Percentiles rank a stretch among this genome's conserved stretches.
phyloP scores from a whole-genome alignment of 2,113 vertebrate species.

The Agelaius tricolor region DNA sequence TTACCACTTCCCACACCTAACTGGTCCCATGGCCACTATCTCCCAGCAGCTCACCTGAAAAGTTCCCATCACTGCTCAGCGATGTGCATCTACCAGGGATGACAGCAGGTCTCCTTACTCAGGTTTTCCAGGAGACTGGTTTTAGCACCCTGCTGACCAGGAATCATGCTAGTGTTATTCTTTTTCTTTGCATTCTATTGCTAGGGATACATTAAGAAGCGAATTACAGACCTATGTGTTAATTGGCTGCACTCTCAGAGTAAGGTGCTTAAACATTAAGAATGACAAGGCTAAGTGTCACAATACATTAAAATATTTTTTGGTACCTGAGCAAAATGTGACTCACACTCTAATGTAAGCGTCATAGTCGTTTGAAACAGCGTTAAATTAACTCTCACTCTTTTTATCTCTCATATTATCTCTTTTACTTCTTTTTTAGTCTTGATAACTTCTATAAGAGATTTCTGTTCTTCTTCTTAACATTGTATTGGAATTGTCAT shows the following conservation, averaged over 20 bases:
- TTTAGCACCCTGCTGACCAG: neutral
- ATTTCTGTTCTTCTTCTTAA: neutral
- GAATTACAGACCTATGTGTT: neutral
- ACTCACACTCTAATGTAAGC: neutral
- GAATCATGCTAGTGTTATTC: neutral
- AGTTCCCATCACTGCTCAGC: rapidly evolving
- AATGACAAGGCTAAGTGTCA: neutral
- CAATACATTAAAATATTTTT: neutral
- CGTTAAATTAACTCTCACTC: rapidly evolving
- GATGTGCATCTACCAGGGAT: neutral
- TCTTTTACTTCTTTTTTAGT: neutral
- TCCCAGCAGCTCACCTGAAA: neutral
- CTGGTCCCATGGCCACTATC: neutral
- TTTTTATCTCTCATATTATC: neutral
- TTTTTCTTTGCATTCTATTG: neutral
- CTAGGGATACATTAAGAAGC: neutral
- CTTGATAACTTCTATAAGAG: neutral
- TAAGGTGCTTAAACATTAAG: neutral
- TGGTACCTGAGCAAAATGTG: neutral
- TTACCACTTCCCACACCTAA: neutral
- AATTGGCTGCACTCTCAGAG: neutral
- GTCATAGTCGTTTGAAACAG: neutral
- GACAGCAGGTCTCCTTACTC: neutral
- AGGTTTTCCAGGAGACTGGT: neutral
- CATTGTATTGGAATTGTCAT: neutral